Evolutionary conservation across 2,113 vertebrate species (phyloP).

Genomic region (Ciconia boyciana): DNA sequence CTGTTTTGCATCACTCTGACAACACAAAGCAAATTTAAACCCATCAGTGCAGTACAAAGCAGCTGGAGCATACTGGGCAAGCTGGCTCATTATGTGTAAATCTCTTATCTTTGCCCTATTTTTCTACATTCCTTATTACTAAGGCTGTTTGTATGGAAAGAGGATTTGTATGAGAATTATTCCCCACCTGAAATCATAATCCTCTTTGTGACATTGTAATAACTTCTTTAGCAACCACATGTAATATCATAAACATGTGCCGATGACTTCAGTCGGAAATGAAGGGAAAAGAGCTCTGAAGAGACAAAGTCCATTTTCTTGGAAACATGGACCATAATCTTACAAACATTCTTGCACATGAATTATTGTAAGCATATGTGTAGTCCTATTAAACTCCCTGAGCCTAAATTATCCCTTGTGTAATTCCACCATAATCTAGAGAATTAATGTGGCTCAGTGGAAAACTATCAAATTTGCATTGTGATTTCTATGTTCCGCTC

Average conservation of each 20-base stretch:
- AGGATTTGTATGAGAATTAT: conserved; percentile 46
- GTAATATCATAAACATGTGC: conserved; percentile 23
- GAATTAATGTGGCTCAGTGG: neutral
- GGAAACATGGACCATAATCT: neutral
- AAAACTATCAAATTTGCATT: neutral
- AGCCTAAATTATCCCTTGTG: neutral
- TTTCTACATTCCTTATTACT: conserved; percentile 24
- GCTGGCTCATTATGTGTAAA: conserved; percentile 34
- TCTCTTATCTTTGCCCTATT: conserved; percentile 55
- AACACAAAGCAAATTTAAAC: neutral
- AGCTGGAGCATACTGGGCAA: neutral
- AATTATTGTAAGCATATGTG: conserved; percentile 38
- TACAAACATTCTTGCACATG: neutral
- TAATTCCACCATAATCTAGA: conserved; percentile 24
- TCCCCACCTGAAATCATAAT: conserved; percentile 53
- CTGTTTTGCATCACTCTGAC: neutral
- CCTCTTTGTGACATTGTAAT: conserved; percentile 52
- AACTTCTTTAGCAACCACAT: conserved; percentile 37
- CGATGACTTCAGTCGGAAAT: conserved; percentile 10
- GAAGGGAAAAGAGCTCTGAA: neutral
- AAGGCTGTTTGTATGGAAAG: conserved; percentile 40
- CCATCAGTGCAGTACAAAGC: neutral
- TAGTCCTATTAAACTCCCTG: neutral
- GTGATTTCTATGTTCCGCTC: neutral
- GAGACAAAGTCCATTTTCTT: conserved; percentile 18